Base-by-base conservation (phyloP, 2,888 invertebrate genomes). In the Rhamphomyia laevipes region DNA sequence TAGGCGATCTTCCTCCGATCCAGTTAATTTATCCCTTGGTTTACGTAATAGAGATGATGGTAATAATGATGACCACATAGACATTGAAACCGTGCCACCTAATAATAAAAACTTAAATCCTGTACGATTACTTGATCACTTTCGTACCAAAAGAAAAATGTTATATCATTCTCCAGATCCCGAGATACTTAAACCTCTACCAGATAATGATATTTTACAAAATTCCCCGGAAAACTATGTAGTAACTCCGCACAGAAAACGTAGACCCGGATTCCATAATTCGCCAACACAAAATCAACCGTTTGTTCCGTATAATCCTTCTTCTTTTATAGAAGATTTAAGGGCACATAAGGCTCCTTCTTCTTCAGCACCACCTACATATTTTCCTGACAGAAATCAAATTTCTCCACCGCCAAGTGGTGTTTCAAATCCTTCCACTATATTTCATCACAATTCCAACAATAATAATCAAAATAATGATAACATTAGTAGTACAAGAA, bases 231-330 rank as follows among this genome's bases (percentile, higher is more conserved):
- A 86, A 66, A 85, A 85, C 61, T 89, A 88, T 63, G 87, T 89
- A 40, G 89, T 90, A 18, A 89, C 88, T 31, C 89, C 89, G 12
- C 88, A 89, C 72, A 74, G 89, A 59, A 90, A 89, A 72, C 75
- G 89, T 65, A 75, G 88, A 64, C 88, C 88, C 1, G 89, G 89
- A 46, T 90, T 90, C 61, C 87, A 88, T 66, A 88, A 88, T 63
- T 84, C 88, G 33, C 88, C 89, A 17, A 84, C 86, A 54, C 88
- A 89, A 64, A 88, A 89, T 70, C 86, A 87, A 53, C 86, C 89
- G 37, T 89, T 89, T 63, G 86, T 88, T 56, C 86, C 88, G 51
- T 87, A 86, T 64, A 81, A 82, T 57, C 84, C 83, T 48, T 82
- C 81, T 52, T 80, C 82, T 57, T 82, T 84, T 62, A 74, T 84